Evolutionary conservation across 2,888 invertebrate genomes (phyloP), one percentile per base, ranked within the genome.

Genomic region (Dioctria rufipes): DNA sequence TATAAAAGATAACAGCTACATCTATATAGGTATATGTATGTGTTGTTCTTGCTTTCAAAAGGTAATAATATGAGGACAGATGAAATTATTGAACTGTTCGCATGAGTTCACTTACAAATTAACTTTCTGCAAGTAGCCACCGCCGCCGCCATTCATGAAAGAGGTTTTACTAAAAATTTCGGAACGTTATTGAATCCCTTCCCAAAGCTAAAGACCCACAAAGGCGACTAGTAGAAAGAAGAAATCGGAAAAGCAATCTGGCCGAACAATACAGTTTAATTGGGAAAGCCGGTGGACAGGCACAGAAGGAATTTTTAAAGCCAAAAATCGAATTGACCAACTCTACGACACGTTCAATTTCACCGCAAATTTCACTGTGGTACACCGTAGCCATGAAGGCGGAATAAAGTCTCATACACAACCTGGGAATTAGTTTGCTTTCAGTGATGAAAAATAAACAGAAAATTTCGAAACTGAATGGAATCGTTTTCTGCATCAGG

Each of bases 261-360:
- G 71, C 51, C 54, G 71, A 51, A 71, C 71, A 71, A 71, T 71
- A 40, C 71, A 71, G 54, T 51, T 71, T 71, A 71, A 71, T 71
- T 71, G 71, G 71, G 51, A 71, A 71, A 71, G 71, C 51, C 71
- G 51, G 71, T 49, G 51, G 49, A 71, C 51, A 51, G 51, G 51
- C 37, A 71, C 51, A 51, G 51, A 39, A 11, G 63, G 4, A 71
- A 49, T 51, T 8, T 71, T 71, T 54, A 54, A 71, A 54, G 71
- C 71, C 54, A 71, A 71, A 71, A 71, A 71, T 71, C 46, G 71
- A 71, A 71, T 71, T 54, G 71, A 71, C 71, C 71, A 37, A 71
- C 51, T 54, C 71, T 37, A 46, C 39, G 46, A 8, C 46, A 71
- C 51, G 54, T 67, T 43, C 67, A 67, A 67, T 46, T 46, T 8